Conservation (phyloP, 2,797 vertebrate genomes). For the Psittacula derbiana region DNA sequence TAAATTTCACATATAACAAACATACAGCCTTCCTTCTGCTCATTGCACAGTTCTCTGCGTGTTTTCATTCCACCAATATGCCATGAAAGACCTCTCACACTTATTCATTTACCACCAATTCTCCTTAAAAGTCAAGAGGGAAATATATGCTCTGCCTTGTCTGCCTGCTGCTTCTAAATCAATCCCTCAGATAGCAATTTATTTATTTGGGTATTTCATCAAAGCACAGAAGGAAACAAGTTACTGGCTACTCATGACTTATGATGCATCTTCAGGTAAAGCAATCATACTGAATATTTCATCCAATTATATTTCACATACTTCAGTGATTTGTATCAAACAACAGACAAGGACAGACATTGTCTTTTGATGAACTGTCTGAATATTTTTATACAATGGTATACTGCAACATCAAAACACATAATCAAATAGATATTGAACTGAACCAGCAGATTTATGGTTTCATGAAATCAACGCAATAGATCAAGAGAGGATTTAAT, state of each 20-base stretch:
- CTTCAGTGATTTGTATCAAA: neutral
- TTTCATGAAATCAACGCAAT: neutral
- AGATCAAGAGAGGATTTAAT: neutral
- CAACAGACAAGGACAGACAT: neutral
- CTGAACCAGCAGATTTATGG: neutral
- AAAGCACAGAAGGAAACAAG: neutral
- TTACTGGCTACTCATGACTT: neutral
- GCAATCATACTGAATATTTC: neutral
- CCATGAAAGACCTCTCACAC: neutral
- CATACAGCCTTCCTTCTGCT: neutral
- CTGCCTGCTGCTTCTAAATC: neutral
- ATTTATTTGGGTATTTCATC: slow-evolving; percentile 7
- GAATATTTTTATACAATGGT: neutral
- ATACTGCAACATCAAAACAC: neutral
- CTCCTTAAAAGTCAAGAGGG: neutral
- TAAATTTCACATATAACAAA: neutral
- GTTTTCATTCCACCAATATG: neutral
- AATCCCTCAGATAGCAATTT: neutral
- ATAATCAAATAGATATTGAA: neutral
- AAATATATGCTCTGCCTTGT: neutral
- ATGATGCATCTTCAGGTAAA: neutral
- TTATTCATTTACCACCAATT: neutral
- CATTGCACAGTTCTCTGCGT: neutral
- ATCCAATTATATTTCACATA: neutral
- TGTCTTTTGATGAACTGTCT: neutral